Evolutionary conservation across 2,888 invertebrate genomes (phyloP).

Genomic region (Eilema caniola): DNA sequence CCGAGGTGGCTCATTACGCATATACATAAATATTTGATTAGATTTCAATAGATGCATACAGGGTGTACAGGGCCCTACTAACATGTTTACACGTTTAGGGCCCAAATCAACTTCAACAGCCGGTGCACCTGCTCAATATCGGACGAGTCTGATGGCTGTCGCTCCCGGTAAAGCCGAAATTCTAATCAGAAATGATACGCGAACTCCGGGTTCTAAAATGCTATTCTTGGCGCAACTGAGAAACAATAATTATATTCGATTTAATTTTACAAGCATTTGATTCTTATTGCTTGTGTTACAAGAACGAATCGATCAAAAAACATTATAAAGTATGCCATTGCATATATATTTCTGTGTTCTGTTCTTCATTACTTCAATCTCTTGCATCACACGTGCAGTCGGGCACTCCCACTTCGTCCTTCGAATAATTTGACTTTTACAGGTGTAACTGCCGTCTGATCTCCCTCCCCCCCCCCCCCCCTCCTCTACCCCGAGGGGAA

Average conservation of each 20-base stretch:
- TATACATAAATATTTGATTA: slow-evolving; percentile 18
- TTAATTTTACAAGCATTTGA: neutral
- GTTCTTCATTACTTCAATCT: neutral
- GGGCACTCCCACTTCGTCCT: neutral
- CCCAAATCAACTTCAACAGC: too few species aligned
- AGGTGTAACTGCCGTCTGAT: neutral
- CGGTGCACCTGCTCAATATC: too few species aligned
- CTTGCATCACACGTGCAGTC: neutral
- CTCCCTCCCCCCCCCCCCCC: too few species aligned
- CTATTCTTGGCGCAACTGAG: too few species aligned
- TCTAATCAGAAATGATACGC: too few species aligned
- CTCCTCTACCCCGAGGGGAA: too few species aligned
- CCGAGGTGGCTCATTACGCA: slow-evolving; percentile 22
- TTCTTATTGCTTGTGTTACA: neutral
- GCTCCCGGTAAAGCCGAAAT: too few species aligned
- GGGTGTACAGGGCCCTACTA: too few species aligned
- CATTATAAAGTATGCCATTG: neutral
- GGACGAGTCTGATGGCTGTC: too few species aligned
- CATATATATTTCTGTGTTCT: neutral
- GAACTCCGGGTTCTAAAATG: too few species aligned
- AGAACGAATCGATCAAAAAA: neutral
- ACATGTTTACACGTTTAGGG: too few species aligned
- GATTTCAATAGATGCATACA: neutral
- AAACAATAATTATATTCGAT: too few species aligned
- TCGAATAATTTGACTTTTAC: neutral